Base-by-base conservation (phyloP, 2,797 vertebrate species). In the Platalea minor region DNA sequence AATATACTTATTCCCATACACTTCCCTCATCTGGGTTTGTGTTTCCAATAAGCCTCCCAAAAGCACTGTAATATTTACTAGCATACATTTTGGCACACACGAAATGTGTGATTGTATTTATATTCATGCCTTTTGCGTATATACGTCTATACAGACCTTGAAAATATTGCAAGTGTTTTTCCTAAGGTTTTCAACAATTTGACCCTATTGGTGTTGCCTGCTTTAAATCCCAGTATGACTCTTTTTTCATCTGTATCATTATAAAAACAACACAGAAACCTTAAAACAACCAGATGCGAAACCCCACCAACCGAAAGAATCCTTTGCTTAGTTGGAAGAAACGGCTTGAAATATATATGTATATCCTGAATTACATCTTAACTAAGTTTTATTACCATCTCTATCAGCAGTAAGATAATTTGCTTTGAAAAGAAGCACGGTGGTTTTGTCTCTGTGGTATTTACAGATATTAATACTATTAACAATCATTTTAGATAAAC, bases 21-120 rank as follows among this genome's bases (percentile, higher is more conserved):
- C 70, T 67, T 96, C 26, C 48, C 63, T 91, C 88, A 91, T 94
- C 70, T 91, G 70, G 80, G 70, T 70, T 9, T 87, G 43, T 73
- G 73, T 91, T 97, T 95, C 88, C 56, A 91, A 33, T 21, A 79
- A 79, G 16, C 13, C 57, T 95, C 94, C 94, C 85, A 69, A 95
- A 97, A 96, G 91, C 74, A 79, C 48, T 76, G 77, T 90, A 94
- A 88, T 76, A 91, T 91, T 96, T 95, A 95, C 73, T 86, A 96
- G 76, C 35, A 45, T 56, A 73, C 35, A 76, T 94, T 96, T 86
- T 95, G 91, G 88, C 89, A 85, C 70, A 53, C 5, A 0, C 33
- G 2, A 91, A 87, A 88, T 13, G 74, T 60, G 51, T 82, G 78
- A 76, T 10, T 65, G 39, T 45, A 91, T 94, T 93, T 96, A 76